Conservation (phyloP, 2,797 vertebrate species). For the Ceryle rudis region DNA sequence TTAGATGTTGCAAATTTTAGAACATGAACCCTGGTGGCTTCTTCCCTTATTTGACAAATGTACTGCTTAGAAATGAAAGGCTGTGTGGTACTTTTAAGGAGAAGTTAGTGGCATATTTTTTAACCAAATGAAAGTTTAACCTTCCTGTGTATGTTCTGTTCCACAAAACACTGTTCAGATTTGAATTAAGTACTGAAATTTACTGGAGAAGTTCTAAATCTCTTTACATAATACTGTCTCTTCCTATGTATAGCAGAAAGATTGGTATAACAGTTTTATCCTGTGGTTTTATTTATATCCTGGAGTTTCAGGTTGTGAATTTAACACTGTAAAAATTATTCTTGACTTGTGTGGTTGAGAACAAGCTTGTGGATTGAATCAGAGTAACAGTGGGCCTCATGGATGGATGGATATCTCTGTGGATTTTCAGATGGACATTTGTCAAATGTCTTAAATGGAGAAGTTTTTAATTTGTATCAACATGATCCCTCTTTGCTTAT, state of each 20-base stretch:
- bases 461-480: neutral
- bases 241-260: neutral
- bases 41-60: neutral
- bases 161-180: neutral
- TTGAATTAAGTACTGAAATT: neutral
- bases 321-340: neutral
- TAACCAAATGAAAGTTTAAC: neutral
- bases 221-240: neutral
- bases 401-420: neutral
- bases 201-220: neutral
- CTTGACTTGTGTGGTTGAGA: neutral
- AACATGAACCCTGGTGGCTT: neutral
- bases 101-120: neutral
- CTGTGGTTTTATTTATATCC: neutral
- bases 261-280: neutral
- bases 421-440: neutral
- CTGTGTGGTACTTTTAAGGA: neutral
- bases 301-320: neutral
- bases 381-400: neutral
- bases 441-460: neutral
- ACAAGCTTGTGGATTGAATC: neutral
- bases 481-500: neutral
- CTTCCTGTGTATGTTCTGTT: neutral
- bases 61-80: neutral
- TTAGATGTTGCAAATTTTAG: neutral